phyloP scores from a whole-genome alignment of 2,888 invertebrate genomes.

The Rhingia campestris region DNA sequence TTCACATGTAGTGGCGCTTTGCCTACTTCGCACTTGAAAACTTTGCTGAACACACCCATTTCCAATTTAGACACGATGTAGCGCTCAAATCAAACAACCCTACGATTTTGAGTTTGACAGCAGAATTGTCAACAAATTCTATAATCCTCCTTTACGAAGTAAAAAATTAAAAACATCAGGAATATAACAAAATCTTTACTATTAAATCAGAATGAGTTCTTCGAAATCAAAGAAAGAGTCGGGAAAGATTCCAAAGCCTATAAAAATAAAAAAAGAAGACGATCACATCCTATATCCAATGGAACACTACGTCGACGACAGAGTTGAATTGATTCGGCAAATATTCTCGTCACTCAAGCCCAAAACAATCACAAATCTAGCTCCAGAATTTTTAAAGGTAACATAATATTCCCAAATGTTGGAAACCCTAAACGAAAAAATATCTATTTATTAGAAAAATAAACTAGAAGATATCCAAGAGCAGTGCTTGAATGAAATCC shows the following conservation, averaged over 20 bases:
- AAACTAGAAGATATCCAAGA: slow-evolving; percentile 84
- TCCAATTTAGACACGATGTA: too few relatives aligned
- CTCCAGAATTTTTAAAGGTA: slow-evolving; percentile 84
- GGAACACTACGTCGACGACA: slow-evolving; percentile 85
- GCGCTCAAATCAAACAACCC: too few relatives aligned
- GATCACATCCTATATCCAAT: slow-evolving; percentile 84
- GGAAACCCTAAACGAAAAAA: background rate
- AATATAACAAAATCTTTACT: background rate
- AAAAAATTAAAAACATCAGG: too few relatives aligned
- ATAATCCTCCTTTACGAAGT: too few relatives aligned
- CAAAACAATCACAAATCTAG: slow-evolving; percentile 85
- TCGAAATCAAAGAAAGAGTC: slow-evolving; percentile 77
- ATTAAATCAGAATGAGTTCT: slow-evolving; percentile 42
- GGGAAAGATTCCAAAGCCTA: slow-evolving; percentile 80
- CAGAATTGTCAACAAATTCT: too few relatives aligned
- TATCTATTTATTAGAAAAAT: slow-evolving; percentile 75
- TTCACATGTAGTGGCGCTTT: too few relatives aligned
- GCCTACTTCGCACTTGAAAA: too few relatives aligned
- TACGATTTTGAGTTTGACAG: too few relatives aligned
- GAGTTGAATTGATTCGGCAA: slow-evolving; percentile 85
- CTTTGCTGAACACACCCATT: too few relatives aligned
- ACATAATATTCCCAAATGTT: background rate
- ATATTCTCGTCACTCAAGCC: slow-evolving; percentile 85
- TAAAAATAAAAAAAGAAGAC: slow-evolving; percentile 81
- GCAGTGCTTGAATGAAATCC: slow-evolving; percentile 85